A percentile compares a stretch with the other conserved stretches of the same genome.
These are phyloP conservation scores for Oreochromis tanganicae DNA, from an alignment of 2,113 vertebrate species.

Conservation along the genomic window DNA sequence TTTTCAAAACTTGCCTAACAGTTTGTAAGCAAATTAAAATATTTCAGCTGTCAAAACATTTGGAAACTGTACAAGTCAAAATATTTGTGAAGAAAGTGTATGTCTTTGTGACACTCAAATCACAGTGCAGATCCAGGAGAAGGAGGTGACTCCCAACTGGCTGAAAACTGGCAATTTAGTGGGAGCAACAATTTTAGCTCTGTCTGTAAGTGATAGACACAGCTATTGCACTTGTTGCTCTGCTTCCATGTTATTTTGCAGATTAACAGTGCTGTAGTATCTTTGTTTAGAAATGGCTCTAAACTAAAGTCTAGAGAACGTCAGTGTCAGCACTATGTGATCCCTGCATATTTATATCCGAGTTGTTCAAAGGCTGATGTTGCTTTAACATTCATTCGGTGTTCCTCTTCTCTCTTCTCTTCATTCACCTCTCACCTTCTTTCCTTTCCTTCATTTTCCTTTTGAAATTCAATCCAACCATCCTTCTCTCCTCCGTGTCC, in stretches of 20 bases:
- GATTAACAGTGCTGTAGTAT: neutral
- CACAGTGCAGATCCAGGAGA: neutral
- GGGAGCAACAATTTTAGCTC: neutral
- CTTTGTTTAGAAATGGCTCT: neutral
- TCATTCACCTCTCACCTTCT: neutral
- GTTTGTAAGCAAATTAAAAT: neutral
- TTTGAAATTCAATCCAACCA: neutral
- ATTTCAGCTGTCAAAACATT: neutral
- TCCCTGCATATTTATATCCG: conserved; percentile 1
- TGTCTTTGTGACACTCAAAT: neutral
- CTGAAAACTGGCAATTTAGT: neutral
- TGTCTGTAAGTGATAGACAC: neutral
- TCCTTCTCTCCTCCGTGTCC: neutral
- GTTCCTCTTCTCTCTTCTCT: neutral
- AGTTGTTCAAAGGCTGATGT: neutral
- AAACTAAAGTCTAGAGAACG: neutral
- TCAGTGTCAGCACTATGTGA: neutral
- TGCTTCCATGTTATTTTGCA: neutral
- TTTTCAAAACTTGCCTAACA: neutral
- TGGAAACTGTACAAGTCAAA: neutral
- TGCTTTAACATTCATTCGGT: neutral
- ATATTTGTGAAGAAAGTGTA: fast-evolving
- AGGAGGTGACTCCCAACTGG: neutral
- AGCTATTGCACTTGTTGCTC: neutral
- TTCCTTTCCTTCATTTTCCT: neutral